Evolutionary conservation across 2,797 vertebrate genomes (phyloP).

Genomic region (Cheirogaleus major): DNA sequence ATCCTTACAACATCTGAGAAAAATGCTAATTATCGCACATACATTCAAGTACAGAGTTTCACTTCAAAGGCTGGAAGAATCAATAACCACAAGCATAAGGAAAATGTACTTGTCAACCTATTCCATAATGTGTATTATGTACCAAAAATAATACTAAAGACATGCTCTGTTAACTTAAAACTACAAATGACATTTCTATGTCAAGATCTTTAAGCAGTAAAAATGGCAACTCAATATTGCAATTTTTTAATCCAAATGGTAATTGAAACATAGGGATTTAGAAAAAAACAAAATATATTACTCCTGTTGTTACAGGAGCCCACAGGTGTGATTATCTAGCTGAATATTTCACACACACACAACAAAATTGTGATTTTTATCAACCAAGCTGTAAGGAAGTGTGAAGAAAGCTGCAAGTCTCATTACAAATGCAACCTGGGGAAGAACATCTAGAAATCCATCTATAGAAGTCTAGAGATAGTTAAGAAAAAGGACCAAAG

Average conservation of each 20-base stretch:
- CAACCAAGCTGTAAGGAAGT: constrained; percentile 74
- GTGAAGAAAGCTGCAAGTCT: constrained; percentile 76
- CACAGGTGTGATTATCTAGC: constrained; percentile 65
- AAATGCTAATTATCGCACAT: constrained; percentile 36
- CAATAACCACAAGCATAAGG: constrained; percentile 58
- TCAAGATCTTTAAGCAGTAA: constrained; percentile 35
- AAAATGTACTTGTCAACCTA: constrained; percentile 55
- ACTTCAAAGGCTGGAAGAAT: constrained; percentile 57
- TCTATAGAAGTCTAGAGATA: not conserved
- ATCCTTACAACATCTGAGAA: constrained; percentile 49
- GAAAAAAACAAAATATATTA: constrained; percentile 11
- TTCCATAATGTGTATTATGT: not conserved
- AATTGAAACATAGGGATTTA: not conserved
- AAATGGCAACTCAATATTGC: constrained; percentile 17
- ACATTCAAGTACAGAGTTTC: constrained; percentile 25
- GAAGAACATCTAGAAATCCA: constrained; percentile 40
- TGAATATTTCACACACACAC: constrained; percentile 48
- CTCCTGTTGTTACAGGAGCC: constrained; percentile 19
- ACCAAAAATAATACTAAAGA: constrained; percentile 48
- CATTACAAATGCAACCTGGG: constrained; percentile 68
- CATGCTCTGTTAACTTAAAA: constrained; percentile 18
- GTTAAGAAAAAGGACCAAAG: not conserved
- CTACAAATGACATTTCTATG: constrained; percentile 39
- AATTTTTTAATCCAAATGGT: constrained; percentile 31
- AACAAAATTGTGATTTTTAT: constrained; percentile 73